Conservation (phyloP, 2,113 vertebrate genomes). For the Rhynchomys soricoides region DNA sequence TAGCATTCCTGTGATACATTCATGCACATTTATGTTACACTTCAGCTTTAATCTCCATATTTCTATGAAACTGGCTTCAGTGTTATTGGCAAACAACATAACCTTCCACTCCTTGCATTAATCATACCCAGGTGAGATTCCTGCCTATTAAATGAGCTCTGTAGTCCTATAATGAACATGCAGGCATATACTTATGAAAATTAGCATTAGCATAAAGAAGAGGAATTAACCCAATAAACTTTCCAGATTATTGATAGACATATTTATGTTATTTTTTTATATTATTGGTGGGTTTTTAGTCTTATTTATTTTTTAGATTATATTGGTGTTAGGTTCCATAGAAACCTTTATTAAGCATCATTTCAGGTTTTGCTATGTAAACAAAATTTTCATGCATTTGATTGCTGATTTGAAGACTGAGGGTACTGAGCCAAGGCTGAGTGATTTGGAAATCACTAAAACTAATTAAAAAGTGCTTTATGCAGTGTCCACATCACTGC, state of each 20-base stretch:
- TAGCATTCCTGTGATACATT: background rate
- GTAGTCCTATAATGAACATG: constrained; percentile 46
- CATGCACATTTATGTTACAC: background rate
- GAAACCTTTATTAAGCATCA: constrained; percentile 70
- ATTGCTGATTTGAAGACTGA: constrained; percentile 58
- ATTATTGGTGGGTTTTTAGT: constrained; percentile 4
- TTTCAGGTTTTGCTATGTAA: constrained; percentile 68
- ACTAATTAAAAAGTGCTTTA: constrained; percentile 75
- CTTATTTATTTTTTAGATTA: constrained; percentile 10
- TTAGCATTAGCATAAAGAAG: constrained; percentile 39
- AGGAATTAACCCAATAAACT: constrained; percentile 59
- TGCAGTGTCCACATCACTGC: constrained; percentile 44
- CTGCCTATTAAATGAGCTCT: constrained; percentile 31
- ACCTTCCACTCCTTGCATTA: background rate
- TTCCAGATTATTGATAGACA: constrained; percentile 42
- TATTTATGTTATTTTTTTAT: constrained; percentile 55
- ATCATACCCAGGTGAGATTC: background rate
- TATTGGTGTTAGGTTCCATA: constrained; percentile 64
- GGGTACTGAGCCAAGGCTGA: constrained; percentile 46
- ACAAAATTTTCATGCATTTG: constrained; percentile 44
- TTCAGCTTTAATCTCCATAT: background rate
- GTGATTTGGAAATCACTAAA: constrained; percentile 60
- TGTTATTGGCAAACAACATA: background rate
- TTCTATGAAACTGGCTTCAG: background rate
- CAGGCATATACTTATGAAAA: constrained; percentile 13